Conservation (phyloP, 2,797 vertebrate genomes). For the Tragelaphus eurycerus region DNA sequence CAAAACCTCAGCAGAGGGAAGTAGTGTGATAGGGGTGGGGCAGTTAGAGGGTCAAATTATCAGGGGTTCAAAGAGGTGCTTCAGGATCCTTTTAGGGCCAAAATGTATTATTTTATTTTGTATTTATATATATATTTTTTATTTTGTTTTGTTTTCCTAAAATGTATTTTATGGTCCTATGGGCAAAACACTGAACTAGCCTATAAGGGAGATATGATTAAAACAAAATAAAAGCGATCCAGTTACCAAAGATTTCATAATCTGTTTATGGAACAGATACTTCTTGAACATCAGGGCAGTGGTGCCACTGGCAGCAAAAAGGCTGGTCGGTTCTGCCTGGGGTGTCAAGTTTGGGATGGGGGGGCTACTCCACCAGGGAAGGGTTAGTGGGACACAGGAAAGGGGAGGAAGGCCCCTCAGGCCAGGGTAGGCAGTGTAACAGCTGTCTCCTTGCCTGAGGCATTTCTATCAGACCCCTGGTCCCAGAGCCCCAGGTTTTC, state of each 20-base stretch:
- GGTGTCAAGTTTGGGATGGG: background rate
- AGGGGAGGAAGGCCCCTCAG: background rate
- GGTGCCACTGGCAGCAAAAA: background rate
- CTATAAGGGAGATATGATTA: background rate
- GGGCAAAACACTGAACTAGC: background rate
- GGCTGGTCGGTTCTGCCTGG: background rate
- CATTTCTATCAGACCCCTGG: background rate
- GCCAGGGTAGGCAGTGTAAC: background rate
- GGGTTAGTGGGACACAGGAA: background rate
- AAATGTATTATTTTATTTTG: background rate
- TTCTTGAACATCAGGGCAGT: background rate
- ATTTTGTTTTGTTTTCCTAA: background rate
- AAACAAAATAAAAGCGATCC: background rate
- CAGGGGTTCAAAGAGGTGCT: background rate
- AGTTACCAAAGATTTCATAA: background rate
- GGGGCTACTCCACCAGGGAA: background rate
- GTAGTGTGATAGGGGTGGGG: no score
- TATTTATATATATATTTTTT: background rate
- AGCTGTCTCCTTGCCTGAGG: background rate
- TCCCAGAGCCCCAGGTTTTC: background rate
- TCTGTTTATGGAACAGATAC: background rate
- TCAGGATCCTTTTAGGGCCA: background rate
- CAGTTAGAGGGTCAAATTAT: background rate
- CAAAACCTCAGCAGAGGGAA: background rate
- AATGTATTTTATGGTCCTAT: background rate